phyloP scores from a whole-genome alignment of 92 coral and sea anemone species.

The Palythoa caribaeorum region DNA sequence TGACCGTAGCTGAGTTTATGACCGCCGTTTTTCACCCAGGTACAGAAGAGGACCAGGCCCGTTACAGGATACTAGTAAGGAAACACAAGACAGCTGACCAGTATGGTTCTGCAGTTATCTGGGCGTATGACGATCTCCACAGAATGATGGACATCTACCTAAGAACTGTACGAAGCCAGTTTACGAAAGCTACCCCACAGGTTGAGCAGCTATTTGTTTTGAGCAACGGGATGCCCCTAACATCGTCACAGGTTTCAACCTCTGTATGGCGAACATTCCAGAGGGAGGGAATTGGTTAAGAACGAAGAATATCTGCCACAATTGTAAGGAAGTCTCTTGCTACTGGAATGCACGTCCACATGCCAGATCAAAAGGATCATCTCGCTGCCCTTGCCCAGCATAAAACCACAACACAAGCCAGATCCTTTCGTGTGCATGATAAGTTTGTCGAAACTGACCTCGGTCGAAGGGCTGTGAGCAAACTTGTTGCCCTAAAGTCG shows the following conservation, averaged over 20 bases:
- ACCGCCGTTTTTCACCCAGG: constrained; percentile 58
- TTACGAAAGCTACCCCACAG: constrained; percentile 13
- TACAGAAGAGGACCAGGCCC: constrained; percentile 58
- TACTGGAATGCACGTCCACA: constrained; percentile 56
- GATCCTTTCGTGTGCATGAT: constrained; percentile 54
- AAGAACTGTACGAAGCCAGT: constrained; percentile 52
- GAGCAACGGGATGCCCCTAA: constrained; percentile 63
- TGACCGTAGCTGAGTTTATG: constrained; percentile 57
- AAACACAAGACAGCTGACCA: constrained; percentile 59
- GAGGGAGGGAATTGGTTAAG: constrained; percentile 52
- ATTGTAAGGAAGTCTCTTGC: constrained; percentile 63
- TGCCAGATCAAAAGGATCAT: constrained; percentile 59
- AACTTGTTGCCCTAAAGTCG: constrained; percentile 52
- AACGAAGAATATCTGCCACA: constrained; percentile 55
- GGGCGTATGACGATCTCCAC: constrained; percentile 61
- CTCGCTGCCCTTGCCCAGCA: constrained; percentile 68
- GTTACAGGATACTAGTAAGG: constrained; percentile 61
- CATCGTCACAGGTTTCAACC: constrained; percentile 66
- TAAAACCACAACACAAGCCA: constrained; percentile 58
- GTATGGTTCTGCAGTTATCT: constrained; percentile 62
- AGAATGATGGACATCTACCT: constrained; percentile 47
- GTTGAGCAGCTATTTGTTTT: constrained; percentile 51
- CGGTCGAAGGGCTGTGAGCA: constrained; percentile 59
- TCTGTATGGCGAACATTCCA: constrained; percentile 59
- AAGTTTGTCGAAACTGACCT: constrained; percentile 60